These are phyloP conservation scores for Tinea trinotella DNA, from an alignment of 2,888 invertebrate genomes.

Conservation along the genomic window DNA sequence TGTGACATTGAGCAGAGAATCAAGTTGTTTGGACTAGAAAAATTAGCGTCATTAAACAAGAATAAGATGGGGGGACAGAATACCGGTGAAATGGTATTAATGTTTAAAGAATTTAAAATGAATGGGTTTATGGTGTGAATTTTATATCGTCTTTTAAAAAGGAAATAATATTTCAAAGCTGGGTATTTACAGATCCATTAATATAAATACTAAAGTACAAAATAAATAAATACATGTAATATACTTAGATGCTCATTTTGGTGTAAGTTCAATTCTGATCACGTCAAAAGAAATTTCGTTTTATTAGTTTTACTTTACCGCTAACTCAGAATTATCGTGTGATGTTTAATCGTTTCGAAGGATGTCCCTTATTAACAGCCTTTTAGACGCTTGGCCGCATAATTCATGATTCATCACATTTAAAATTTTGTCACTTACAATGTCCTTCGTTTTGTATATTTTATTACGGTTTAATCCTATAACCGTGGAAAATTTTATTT, in stretches of 20 bases:
- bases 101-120: background rate
- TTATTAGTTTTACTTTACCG: slow-evolving; percentile 37
- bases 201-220: no score
- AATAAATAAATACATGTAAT: no score
- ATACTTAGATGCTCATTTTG: no score
- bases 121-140: background rate
- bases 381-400: slow-evolving; percentile 43
- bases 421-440: slow-evolving; percentile 26
- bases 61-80: background rate
- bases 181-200: no score
- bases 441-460: slow-evolving; percentile 20
- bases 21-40: slow-evolving; percentile 17
- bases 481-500: no score
- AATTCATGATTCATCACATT: slow-evolving; percentile 38
- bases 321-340: slow-evolving; percentile 31
- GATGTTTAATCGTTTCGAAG: slow-evolving; percentile 44
- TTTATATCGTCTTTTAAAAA: background rate
- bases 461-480: background rate
- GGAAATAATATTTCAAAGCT: background rate
- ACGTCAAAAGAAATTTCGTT: slow-evolving; percentile 27
- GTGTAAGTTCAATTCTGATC: no score
- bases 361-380: slow-evolving; percentile 56
- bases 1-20: slow-evolving; percentile 35
- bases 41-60: slow-evolving; percentile 18
- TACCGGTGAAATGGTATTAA: background rate